Evolutionary conservation across 1,140 invertebrate genomes (phyloP), one percentile per base, ranked within the genome.

Genomic region (Lepidotrigona ventralis): DNA sequence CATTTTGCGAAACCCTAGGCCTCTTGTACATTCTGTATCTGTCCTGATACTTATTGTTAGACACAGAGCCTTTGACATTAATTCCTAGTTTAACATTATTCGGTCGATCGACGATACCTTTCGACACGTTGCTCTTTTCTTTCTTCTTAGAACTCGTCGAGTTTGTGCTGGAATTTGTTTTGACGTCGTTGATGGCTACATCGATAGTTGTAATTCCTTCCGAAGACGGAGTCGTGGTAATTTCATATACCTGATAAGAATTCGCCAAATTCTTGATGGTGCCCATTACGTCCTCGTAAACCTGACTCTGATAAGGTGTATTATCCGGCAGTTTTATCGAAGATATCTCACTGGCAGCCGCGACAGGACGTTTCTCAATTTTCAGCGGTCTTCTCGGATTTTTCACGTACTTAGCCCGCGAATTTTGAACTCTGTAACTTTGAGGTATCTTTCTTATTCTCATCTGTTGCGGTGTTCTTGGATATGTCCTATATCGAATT

Each of bases 261-360:
- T 77, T 85, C 15, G 84, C 86, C 75, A 87, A 14, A 39, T 88
- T 87, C 23, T 78, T 91, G 12, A 94, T 94, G 4, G 89, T 94
- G 2, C 91, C 93, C 93, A 94, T 94, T 0, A 94, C 93, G 72
- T 94, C 93, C 53, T 94, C 91, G 76, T 94, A 94, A 12, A 94
- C 92, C 39, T 93, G 89, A 29, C 64, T 86, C 21, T 93, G 87
- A 76, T 93, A 93, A 6, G 89, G 86, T 3, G 60, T 74, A 29
- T 11, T 60, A n/a, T 60, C 58, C 5, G 58, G n/a, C 14, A 60
- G 58, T 23, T 75, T 76, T 0, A 63, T 26, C 54, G 72, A 71
- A 8, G 69, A 64, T 19, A 73, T 26, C 0, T 80, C 53, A 11
- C 85, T 86, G 0, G 81, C 83, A 15, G 86, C 79, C 1, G 78